Conservation (phyloP, 2,113 vertebrate genomes). For the Centropristis striata region DNA sequence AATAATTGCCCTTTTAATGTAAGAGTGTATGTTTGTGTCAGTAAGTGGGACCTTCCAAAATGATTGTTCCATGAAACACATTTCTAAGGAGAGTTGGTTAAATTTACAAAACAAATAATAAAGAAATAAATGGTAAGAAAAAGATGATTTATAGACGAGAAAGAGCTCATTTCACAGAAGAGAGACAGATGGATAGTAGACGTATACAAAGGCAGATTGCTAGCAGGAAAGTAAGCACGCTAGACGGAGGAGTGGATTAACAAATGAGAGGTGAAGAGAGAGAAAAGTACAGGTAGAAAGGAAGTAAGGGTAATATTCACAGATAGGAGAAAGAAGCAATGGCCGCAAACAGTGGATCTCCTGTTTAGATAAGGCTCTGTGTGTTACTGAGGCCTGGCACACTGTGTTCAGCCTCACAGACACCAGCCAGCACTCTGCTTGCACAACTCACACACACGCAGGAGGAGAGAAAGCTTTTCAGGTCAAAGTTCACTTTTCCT, state of each 20-base stretch:
- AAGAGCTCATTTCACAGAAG: neutral
- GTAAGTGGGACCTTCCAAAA: neutral
- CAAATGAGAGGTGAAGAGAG: slow-evolving; percentile 12
- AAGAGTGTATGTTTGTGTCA: neutral
- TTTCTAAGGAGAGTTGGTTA: neutral
- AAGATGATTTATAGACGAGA: neutral
- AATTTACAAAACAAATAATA: neutral
- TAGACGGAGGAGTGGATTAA: neutral
- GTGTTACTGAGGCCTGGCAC: slow-evolving; percentile 67
- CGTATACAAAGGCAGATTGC: neutral
- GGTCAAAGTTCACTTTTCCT: slow-evolving; percentile 79
- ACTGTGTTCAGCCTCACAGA: slow-evolving; percentile 58
- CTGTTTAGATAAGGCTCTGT: slow-evolving; percentile 72
- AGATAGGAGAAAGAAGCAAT: slow-evolving; percentile 27
- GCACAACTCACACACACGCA: slow-evolving; percentile 67
- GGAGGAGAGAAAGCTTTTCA: slow-evolving; percentile 67
- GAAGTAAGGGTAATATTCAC: slow-evolving; percentile 13
- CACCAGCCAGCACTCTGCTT: slow-evolving; percentile 63
- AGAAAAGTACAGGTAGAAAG: neutral
- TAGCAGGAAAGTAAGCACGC: neutral
- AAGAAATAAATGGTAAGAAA: neutral
- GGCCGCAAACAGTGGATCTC: slow-evolving; percentile 58
- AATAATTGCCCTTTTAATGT: neutral
- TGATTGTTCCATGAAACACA: neutral
- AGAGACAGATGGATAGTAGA: neutral